Evolutionary conservation across 2,888 invertebrate species (phyloP).

Genomic region (Entomobrya multifasciata): DNA sequence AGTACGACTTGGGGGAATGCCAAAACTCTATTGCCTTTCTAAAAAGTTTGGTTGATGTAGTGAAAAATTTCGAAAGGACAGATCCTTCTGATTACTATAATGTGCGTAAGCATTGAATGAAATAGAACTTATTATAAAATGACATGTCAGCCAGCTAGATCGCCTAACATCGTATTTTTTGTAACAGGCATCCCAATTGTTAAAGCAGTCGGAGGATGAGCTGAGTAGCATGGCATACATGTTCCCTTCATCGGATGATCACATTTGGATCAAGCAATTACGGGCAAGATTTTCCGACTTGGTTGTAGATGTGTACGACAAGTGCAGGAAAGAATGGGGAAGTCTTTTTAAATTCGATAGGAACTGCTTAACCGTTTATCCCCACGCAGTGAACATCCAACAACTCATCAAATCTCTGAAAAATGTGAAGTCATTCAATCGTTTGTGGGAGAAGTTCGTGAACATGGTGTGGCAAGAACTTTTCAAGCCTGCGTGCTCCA

Average conservation of each 20-base stretch:
- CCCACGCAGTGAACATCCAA: conserved; percentile 54
- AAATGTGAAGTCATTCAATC: conserved; percentile 68
- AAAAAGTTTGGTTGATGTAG: conserved; percentile 67
- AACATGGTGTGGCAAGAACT: conserved; percentile 76
- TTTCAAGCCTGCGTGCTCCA: conserved; percentile 73
- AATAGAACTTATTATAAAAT: too few species aligned
- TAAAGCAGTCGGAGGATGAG: conserved; percentile 59
- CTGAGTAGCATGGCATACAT: conserved; percentile 19
- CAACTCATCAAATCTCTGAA: conserved; percentile 69
- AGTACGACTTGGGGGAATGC: conserved; percentile 62
- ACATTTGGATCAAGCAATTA: conserved; percentile 73
- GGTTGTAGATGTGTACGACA: conserved; percentile 63
- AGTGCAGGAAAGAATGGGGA: conserved; percentile 72
- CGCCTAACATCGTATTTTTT: conserved; percentile 19
- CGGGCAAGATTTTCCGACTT: conserved; percentile 55
- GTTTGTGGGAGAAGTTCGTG: conserved; percentile 72
- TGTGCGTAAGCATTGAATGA: conserved; percentile 41
- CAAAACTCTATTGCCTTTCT: conserved; percentile 68
- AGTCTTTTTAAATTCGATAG: conserved; percentile 74
- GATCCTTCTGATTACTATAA: conserved; percentile 65
- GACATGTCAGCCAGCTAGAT: too few species aligned
- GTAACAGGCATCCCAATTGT: conserved; percentile 69
- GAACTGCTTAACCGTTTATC: conserved; percentile 70
- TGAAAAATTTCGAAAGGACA: conserved; percentile 75
- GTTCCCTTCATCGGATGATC: conserved; percentile 65